phyloP scores from a whole-genome alignment of 2,888 invertebrate species.

The Tinea trinotella region DNA sequence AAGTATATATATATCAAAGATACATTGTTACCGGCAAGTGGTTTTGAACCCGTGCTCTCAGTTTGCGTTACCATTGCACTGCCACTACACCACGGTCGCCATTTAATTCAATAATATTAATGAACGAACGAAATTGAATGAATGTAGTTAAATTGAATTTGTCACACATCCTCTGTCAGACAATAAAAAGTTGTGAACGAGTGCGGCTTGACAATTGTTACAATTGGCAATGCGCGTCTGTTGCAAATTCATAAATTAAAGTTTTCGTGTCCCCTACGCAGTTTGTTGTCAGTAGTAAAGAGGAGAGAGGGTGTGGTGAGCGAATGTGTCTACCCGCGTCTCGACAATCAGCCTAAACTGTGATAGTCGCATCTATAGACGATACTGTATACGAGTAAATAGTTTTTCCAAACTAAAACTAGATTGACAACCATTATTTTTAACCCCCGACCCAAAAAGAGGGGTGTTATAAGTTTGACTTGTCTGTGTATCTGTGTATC shows the following conservation, averaged over 20 bases:
- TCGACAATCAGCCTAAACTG: constrained; percentile 18
- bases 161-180: constrained; percentile 9
- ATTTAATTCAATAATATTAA: not conserved
- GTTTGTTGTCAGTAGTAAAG: not conserved
- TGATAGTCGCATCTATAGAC: constrained; percentile 1
- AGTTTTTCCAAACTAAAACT: no score
- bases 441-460: no score
- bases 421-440: no score
- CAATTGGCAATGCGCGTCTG: constrained; percentile 6
- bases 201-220: constrained; percentile 2
- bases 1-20: no score
- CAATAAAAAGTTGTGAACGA: constrained; percentile 3
- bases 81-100: no score
- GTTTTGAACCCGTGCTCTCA: no score
- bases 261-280: not conserved
- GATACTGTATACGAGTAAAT: constrained; percentile 33
- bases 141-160: not conserved
- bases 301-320: constrained; percentile 10
- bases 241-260: constrained; percentile 17
- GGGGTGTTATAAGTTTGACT: no score
- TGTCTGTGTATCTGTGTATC: no score
- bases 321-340: constrained; percentile 21
- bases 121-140: not conserved
- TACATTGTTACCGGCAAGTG: no score
- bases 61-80: no score